These are phyloP conservation scores for Nothocercus julius DNA, from an alignment of 2,113 vertebrate species.

Conservation along the genomic window DNA sequence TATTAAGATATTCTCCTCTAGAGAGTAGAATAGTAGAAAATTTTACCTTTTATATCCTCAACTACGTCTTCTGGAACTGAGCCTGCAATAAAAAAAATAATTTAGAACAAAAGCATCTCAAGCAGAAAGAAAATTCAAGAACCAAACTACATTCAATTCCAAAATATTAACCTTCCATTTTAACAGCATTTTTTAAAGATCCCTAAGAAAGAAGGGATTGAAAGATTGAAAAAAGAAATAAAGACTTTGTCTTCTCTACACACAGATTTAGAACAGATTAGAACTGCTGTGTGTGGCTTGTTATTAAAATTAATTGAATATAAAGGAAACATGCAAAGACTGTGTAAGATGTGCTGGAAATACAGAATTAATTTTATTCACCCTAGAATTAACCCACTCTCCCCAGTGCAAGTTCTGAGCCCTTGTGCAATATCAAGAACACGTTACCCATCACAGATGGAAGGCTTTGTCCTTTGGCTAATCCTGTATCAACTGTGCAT, in stretches of 20 bases:
- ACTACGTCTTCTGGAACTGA: conserved; percentile 91
- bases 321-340: background rate
- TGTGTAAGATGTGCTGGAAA: accelerated
- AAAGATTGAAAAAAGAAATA: background rate
- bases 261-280: background rate
- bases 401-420: background rate
- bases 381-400: background rate
- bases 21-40: background rate
- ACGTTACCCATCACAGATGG: conserved; percentile 88
- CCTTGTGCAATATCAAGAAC: background rate
- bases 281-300: background rate
- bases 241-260: background rate
- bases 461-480: conserved; percentile 87
- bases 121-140: background rate
- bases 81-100: conserved; percentile 74
- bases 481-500: conserved; percentile 91
- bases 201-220: background rate
- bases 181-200: background rate
- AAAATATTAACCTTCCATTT: background rate
- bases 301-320: background rate
- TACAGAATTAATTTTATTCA: background rate
- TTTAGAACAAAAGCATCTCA: conserved; percentile 7
- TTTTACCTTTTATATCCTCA: conserved; percentile 95
- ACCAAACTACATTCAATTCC: background rate
- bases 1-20: background rate